Conservation (phyloP, 2,113 vertebrate species). For the Apus apus region DNA sequence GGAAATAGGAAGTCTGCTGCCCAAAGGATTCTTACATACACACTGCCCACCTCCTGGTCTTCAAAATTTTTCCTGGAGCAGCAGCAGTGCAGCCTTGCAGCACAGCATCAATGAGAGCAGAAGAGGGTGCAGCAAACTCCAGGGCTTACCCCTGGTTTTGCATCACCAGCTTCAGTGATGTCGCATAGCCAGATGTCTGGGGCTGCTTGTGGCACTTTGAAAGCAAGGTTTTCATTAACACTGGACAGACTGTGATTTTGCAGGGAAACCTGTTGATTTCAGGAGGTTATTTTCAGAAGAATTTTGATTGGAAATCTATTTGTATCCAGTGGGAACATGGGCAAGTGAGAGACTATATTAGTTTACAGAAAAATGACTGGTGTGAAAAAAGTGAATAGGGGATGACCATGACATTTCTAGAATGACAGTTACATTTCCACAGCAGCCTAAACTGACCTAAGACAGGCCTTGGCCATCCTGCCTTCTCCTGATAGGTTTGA, state of each 20-base stretch:
- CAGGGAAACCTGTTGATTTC: slow-evolving; percentile 10
- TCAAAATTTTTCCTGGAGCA: not conserved
- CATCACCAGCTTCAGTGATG: not conserved
- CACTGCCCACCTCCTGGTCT: not conserved
- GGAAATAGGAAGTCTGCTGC: not conserved
- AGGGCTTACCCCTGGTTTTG: not conserved
- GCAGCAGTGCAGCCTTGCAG: rapidly evolving
- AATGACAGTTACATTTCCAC: not conserved
- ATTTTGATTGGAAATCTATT: slow-evolving; percentile 2
- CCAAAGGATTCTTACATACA: not conserved
- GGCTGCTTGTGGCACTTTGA: not conserved
- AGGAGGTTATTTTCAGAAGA: slow-evolving; percentile 11
- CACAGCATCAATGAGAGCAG: not conserved
- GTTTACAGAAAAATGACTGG: not conserved
- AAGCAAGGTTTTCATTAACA: not conserved
- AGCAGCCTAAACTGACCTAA: not conserved
- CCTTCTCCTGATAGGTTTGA: not conserved
- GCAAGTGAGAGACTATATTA: not conserved
- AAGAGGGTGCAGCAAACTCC: not conserved
- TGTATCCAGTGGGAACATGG: not conserved
- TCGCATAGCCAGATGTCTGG: rapidly evolving
- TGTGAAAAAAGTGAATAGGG: not conserved
- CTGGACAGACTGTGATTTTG: not conserved
- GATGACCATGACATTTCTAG: not conserved
- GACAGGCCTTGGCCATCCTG: not conserved